Conservation (phyloP, 2,888 invertebrate genomes). For the Amblyjoppa fuscipennis region DNA sequence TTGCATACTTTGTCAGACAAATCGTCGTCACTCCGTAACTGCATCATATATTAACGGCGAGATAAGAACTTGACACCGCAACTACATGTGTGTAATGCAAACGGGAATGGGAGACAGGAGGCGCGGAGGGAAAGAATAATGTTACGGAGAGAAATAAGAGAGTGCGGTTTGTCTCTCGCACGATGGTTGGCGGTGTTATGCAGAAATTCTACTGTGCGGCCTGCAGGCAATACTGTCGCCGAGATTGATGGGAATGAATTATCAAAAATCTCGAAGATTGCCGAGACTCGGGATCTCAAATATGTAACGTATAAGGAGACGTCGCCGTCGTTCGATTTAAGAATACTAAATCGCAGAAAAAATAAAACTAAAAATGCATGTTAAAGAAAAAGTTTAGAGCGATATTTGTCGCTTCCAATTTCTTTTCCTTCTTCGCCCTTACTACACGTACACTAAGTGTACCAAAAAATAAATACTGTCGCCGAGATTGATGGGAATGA, state of each 20-base stretch:
- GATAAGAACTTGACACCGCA: slow-evolving; percentile 58
- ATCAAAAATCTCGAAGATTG: slow-evolving; percentile 8
- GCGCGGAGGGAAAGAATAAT: slow-evolving; percentile 35
- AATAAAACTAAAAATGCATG: too few relatives aligned
- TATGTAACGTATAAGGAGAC: neutral
- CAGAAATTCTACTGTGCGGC: slow-evolving; percentile 16
- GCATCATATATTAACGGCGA: slow-evolving; percentile 47
- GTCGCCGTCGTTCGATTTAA: too few relatives aligned
- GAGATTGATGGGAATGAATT: slow-evolving; percentile 30
- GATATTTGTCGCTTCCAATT: too few relatives aligned
- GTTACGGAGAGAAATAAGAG: slow-evolving; percentile 31
- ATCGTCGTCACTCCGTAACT: slow-evolving; percentile 51
- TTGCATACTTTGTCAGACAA: slow-evolving; percentile 58
- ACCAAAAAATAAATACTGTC: neutral
- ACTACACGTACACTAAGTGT: too few relatives aligned
- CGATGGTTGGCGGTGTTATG: neutral
- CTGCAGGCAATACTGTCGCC: neutral
- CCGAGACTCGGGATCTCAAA: neutral
- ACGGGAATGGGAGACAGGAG: slow-evolving; percentile 28
- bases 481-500: slow-evolving; percentile 26
- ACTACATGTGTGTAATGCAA: slow-evolving; percentile 26
- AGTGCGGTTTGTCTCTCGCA: slow-evolving; percentile 16
- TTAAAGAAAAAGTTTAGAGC: too few relatives aligned
- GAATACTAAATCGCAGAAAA: too few relatives aligned
- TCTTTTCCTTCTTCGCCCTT: too few relatives aligned